A percentile compares a stretch with the other conserved stretches of the same genome.
phyloP scores from a whole-genome alignment of 30 jellyfish, hydroid and myxozoan genomes.

The Aurelia aurita region DNA sequence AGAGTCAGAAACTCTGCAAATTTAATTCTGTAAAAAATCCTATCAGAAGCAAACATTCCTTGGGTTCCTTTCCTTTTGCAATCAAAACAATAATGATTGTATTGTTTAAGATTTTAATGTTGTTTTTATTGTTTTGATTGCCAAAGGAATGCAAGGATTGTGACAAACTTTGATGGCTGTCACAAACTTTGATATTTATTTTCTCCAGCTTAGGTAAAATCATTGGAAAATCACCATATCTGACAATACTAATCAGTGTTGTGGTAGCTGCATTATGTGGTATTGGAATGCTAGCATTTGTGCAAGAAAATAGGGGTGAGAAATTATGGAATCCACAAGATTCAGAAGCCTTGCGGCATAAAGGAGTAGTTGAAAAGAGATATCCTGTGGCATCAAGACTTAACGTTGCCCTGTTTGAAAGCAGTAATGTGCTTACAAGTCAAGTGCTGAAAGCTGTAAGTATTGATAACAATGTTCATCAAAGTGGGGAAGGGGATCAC shows the following conservation, averaged over 20 bases:
- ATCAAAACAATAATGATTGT: too few relatives aligned
- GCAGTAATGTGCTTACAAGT: constrained; percentile 66
- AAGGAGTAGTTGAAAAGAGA: constrained; percentile 37
- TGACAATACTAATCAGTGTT: constrained; percentile 54
- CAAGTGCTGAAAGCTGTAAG: constrained; percentile 63
- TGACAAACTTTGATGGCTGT: too few relatives aligned
- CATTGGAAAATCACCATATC: constrained; percentile 61
- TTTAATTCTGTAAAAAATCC: too few relatives aligned
- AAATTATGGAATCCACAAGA: constrained; percentile 85
- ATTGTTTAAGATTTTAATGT: too few relatives aligned
- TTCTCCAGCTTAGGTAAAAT: constrained; percentile 65
- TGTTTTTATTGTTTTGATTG: too few relatives aligned
- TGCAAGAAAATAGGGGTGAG: constrained; percentile 86
- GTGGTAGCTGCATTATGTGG: constrained; percentile 71
- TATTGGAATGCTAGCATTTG: constrained; percentile 68
- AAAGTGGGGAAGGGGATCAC: not conserved
- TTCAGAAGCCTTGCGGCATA: constrained; percentile 71
- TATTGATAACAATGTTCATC: not conserved
- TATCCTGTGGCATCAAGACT: constrained; percentile 68
- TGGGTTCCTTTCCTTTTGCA: too few relatives aligned
- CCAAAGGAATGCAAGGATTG: too few relatives aligned
- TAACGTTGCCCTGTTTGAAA: constrained; percentile 55
- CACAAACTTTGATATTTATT: not conserved
- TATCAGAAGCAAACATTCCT: not conserved
- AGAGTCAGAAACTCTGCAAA: too few relatives aligned